A percentile compares a stretch with the other conserved stretches of the same genome.
Conservation (phyloP, 2,113 vertebrate species). For the Antennarius striatus region DNA sequence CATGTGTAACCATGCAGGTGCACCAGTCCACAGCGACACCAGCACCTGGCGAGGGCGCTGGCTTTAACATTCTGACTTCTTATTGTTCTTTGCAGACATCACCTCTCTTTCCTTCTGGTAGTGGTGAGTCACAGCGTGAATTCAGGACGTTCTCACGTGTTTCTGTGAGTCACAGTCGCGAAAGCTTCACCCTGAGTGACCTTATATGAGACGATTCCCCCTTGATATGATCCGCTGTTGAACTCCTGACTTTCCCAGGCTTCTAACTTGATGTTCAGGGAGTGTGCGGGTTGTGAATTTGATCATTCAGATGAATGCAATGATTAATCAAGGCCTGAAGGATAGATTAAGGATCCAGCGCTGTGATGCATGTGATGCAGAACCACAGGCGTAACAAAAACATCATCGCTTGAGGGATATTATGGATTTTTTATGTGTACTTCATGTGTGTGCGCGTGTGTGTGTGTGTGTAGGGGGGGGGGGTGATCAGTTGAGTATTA, state of each 20-base stretch:
- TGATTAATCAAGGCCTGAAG: conserved; percentile 6
- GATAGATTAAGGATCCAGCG: conserved; percentile 8
- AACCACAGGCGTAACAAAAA: conserved; percentile 15
- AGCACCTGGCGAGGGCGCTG: conserved; percentile 50
- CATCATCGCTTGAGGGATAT: conserved; percentile 1
- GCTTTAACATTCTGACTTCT: conserved; percentile 45
- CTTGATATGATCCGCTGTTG: conserved; percentile 5
- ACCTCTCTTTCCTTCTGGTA: conserved; percentile 6
- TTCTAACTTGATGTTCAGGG: background rate
- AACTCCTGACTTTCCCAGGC: conserved; percentile 1
- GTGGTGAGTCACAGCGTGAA: conserved; percentile 32
- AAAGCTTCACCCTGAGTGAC: conserved; percentile 7
- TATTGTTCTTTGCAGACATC: conserved; percentile 36
- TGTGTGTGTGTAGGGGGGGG: background rate
- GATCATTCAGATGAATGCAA: conserved; percentile 12
- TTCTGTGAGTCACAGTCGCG: background rate
- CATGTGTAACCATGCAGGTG: conserved; percentile 8
- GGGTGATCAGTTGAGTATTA: background rate
- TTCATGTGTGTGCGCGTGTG: background rate
- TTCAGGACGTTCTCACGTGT: conserved; percentile 16
- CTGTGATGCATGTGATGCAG: background rate
- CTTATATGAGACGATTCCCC: too few species aligned
- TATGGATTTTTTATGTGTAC: background rate
- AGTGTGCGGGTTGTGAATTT: background rate
- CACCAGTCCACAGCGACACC: background rate